A percentile compares a stretch with the other conserved stretches of the same genome.
Evolutionary conservation across 2,797 vertebrate genomes (phyloP).

Genomic region (Tangara arthus): DNA sequence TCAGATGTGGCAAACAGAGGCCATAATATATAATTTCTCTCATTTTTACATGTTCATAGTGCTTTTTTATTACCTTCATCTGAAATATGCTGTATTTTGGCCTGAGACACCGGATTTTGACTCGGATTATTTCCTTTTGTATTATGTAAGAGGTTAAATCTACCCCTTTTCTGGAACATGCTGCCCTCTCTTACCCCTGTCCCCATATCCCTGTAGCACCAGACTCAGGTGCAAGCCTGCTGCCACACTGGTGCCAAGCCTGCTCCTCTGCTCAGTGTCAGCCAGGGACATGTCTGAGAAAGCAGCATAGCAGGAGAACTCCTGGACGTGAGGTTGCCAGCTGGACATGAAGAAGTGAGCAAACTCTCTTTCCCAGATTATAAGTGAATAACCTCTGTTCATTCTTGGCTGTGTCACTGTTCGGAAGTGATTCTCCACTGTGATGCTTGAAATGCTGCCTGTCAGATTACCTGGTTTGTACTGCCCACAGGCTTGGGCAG

Average conservation of each 20-base stretch:
- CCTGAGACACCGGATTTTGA: not conserved
- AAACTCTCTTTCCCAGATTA: not conserved
- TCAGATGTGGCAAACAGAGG: not conserved
- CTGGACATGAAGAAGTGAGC: not conserved
- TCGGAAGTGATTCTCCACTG: not conserved
- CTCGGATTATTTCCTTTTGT: not conserved
- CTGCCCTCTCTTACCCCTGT: not conserved
- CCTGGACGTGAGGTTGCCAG: not conserved
- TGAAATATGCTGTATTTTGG: not conserved
- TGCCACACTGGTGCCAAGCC: fast-evolving
- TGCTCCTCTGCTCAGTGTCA: not conserved
- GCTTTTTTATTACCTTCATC: not conserved
- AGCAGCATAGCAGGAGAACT: not conserved
- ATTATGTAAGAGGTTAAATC: not conserved
- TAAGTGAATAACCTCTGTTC: not conserved
- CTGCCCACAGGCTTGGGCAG: not conserved
- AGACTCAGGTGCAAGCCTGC: not conserved
- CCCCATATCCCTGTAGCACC: not conserved
- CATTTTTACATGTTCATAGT: not conserved
- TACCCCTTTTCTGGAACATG: not conserved
- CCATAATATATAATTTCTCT: not conserved
- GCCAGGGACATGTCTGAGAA: not conserved
- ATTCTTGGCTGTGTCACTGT: not conserved
- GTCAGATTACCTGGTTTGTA: not conserved
- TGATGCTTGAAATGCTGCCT: not conserved